Base-by-base conservation (phyloP, 2,113 vertebrate genomes). In the Gobio gobio region DNA sequence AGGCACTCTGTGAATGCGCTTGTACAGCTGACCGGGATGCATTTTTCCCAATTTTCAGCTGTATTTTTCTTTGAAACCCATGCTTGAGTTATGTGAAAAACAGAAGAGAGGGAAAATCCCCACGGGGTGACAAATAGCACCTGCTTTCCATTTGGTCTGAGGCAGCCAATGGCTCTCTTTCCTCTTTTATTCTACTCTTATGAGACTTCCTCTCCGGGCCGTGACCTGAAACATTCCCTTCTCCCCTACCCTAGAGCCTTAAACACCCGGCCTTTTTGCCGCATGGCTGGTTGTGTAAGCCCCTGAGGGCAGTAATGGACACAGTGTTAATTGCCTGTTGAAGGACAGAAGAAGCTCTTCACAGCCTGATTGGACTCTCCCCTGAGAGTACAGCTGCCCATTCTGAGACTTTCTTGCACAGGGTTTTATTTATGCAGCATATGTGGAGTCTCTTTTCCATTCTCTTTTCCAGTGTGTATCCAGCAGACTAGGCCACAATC, bases 291-390 rank as follows among this genome's bases (percentile, higher is more conserved):
- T 22, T 29, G 75, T n/a, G 88, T 59, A 88, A 81, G 91, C 94
- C 90, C 94, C 78, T 45, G 94, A 94, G 95, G 93, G 94, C 93
- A 94, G 92, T 95, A 94, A 94, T 95, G 95, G 94, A 95, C 95
- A 96, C 88, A 8, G 91, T 91, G 92, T 94, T 95, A 96, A 96
- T 96, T 95, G 95, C 92, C 94, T 95, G 94, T 94, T 96, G 95
- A 97, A 96, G 95, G 95, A 96, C 95, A 95, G 95, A 94, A 95
- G 94, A 93, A 91, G 92, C 91, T 95, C 92, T 93, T 94, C 74
- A 85, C 90, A 90, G 94, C 91, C 94, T 95, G 94, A 95, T 96
- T 94, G 92, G 93, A 92, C 92, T 93, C 93, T 94, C 95, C 93
- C 93, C 87, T 22, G 94, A 89, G 95, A 95, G 89, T 91, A 90